Conservation (phyloP, 1,140 invertebrate species). For the Yoshiicerus persimilis region DNA sequence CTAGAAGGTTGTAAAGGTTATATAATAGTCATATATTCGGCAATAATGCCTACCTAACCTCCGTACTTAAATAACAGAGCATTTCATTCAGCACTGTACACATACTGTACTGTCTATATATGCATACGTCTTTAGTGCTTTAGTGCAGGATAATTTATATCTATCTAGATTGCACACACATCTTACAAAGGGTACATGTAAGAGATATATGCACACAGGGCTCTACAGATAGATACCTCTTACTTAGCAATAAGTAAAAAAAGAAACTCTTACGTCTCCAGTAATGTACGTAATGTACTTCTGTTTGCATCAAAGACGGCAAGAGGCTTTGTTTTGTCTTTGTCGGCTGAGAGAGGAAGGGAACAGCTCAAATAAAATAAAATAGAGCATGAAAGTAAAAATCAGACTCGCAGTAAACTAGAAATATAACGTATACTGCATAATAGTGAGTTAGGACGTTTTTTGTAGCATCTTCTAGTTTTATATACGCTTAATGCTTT, state of each 20-base stretch:
- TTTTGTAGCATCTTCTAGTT: no score
- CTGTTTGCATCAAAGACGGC: constrained; percentile 6
- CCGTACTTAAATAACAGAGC: background rate
- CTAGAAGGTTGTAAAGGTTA: background rate
- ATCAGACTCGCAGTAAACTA: background rate
- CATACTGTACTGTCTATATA: no score
- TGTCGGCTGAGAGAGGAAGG: background rate
- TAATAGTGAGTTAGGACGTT: no score
- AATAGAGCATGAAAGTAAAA: constrained; percentile 15
- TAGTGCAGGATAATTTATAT: background rate
- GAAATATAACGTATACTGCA: background rate
- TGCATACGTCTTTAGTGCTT: background rate
- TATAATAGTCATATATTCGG: background rate
- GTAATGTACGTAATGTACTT: background rate
- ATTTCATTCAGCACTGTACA: background rate
- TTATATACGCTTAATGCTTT: no score
- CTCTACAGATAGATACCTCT: background rate
- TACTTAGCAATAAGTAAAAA: background rate
- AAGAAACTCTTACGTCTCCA: background rate
- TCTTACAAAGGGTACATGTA: background rate
- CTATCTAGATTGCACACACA: no score
- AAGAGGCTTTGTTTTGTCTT: constrained; percentile 9
- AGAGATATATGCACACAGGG: background rate
- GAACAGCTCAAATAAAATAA: background rate
- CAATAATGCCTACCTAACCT: background rate